Evolutionary conservation across 2,797 vertebrate genomes (phyloP).

Genomic region (Hydrocynus forskahlii): DNA sequence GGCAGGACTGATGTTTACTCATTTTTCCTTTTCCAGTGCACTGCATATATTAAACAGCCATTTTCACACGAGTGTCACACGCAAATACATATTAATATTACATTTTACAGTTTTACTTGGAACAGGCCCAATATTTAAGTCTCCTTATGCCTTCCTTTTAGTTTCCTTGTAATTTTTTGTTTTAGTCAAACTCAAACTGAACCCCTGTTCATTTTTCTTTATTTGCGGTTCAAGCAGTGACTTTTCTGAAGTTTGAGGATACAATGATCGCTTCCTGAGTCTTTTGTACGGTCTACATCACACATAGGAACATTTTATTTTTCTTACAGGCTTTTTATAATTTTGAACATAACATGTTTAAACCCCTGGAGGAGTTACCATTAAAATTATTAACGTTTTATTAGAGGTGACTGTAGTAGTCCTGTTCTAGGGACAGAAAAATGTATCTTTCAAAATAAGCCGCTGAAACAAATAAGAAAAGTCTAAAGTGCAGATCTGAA

Average conservation of each 20-base stretch:
- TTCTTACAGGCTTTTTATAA: neutral
- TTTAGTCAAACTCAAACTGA: neutral
- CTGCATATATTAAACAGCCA: neutral
- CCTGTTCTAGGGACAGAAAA: too few relatives aligned
- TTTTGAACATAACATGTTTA: too few relatives aligned
- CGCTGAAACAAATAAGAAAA: too few relatives aligned
- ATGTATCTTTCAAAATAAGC: too few relatives aligned
- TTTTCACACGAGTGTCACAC: neutral
- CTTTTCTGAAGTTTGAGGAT: too few relatives aligned
- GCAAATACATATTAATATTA: neutral
- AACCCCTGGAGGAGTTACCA: too few relatives aligned
- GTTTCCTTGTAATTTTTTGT: neutral
- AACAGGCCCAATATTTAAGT: too few relatives aligned
- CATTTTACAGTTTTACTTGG: neutral
- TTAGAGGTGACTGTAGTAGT: too few relatives aligned
- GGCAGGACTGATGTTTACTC: slow-evolving; percentile 66
- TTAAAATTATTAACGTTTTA: too few relatives aligned
- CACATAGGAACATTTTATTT: too few relatives aligned
- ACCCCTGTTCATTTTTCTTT: neutral
- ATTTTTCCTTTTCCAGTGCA: neutral
- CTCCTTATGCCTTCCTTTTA: neutral
- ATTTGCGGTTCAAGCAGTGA: too few relatives aligned
- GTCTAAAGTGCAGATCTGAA: too few relatives aligned
- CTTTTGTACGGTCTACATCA: neutral
- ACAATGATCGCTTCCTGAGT: neutral